phyloP scores from a whole-genome alignment of 2,113 vertebrate species.

The Collichthys lucidus region DNA sequence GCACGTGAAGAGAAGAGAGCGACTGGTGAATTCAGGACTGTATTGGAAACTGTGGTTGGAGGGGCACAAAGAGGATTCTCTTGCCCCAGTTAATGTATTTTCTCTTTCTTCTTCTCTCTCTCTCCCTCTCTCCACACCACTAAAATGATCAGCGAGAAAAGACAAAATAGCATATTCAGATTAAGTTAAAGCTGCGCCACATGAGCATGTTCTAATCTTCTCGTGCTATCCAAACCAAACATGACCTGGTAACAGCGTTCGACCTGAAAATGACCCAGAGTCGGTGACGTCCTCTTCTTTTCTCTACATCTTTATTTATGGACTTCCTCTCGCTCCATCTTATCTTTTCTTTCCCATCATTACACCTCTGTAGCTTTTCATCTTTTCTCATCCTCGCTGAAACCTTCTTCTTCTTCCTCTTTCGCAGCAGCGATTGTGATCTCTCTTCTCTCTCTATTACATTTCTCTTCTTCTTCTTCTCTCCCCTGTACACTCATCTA shows the following conservation, averaged over 20 bases:
- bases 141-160: not conserved
- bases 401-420: not conserved
- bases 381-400: not conserved
- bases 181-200: slow-evolving; percentile 28
- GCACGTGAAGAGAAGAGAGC: not conserved
- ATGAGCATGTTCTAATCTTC: slow-evolving; percentile 28
- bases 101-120: not conserved
- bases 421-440: not conserved
- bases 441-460: not conserved
- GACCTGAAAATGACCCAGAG: slow-evolving; percentile 37
- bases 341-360: slow-evolving; percentile 6
- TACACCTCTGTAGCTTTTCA: not conserved
- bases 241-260: not conserved
- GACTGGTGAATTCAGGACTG: not conserved
- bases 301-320: not conserved
- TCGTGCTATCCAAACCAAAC: not conserved
- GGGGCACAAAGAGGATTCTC: not conserved
- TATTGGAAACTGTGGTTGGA: not conserved
- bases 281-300: not conserved
- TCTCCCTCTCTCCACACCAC: not conserved
- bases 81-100: not conserved
- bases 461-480: not conserved
- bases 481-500: not conserved
- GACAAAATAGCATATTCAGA: slow-evolving; percentile 40
- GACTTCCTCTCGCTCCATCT: not conserved